These are phyloP conservation scores for Phlogophora meticulosa DNA, from an alignment of 2,888 invertebrate genomes.

Conservation along the genomic window DNA sequence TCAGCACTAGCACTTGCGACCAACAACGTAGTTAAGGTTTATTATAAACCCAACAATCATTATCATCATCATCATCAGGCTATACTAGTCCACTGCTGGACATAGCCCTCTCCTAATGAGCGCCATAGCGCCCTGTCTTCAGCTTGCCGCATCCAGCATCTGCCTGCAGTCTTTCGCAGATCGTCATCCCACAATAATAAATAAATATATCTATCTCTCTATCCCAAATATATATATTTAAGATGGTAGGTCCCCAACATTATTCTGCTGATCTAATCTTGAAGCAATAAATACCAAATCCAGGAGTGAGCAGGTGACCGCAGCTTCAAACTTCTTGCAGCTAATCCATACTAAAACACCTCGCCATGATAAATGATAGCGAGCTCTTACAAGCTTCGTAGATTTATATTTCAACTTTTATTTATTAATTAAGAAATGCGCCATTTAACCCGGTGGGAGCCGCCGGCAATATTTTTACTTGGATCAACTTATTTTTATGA, in stretches of 20 bases:
- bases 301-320: conserved; percentile 64
- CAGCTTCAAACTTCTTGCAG: conserved; percentile 58
- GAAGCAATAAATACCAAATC: conserved; percentile 51
- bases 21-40: too few species aligned
- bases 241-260: background rate
- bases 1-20: too few species aligned
- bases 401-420: conserved; percentile 60
- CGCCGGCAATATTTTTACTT: conserved; percentile 35
- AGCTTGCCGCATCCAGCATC: too few species aligned
- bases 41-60: too few species aligned
- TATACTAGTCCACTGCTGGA: too few species aligned
- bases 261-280: conserved; percentile 25
- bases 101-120: too few species aligned
- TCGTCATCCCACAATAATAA: too few species aligned
- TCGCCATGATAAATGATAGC: conserved; percentile 60
- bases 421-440: conserved; percentile 59
- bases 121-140: too few species aligned
- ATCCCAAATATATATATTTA: background rate
- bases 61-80: too few species aligned
- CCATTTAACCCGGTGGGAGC: conserved; percentile 18
- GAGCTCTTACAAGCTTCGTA: conserved; percentile 43
- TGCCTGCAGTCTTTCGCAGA: too few species aligned
- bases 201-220: too few species aligned
- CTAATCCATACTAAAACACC: conserved; percentile 65
- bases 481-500: conserved; percentile 46